Base-by-base conservation (phyloP, 1,140 invertebrate genomes). In the Drosophila lacteicornis region DNA sequence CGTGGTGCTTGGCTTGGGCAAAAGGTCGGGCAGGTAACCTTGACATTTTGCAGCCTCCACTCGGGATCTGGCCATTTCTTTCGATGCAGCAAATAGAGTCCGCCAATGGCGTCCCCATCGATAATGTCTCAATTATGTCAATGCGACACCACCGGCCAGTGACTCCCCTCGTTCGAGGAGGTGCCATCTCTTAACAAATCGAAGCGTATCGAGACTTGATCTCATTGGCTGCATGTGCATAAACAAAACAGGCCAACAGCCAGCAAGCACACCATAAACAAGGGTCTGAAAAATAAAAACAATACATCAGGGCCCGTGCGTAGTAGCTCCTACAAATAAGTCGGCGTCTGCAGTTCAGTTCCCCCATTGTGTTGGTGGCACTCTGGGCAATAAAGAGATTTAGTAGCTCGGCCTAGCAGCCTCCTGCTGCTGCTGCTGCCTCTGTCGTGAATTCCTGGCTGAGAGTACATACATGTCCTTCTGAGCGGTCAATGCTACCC, bases 121-220 rank as follows among this genome's bases (percentile, higher is more conserved):
- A 70, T 84, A 86, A 90, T 90, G 85, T 90, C 86, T 91, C 85
- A 90, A 90, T 90, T 90, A 90, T 91, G 85, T 90, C 85, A 90
- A 75, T 38, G 61, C 68, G 53, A 81, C 61, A 76, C 62, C 43
- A 49, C 33, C 42, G 5, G 12, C 17, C 33, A 53, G 19, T 13
- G 22, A 45, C 33, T 60, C 40, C n/a, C 13, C 51, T 45, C 46
- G 30, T 8, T 53, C 33, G 38, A 11, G 43, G 43, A 73, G 69
- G 70, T 74, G 70, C 70, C 70, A 74, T 74, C 56, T 74, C 70
- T 74, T 74, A 74, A 74, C 70, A 74, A 74, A 74, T 74, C 70
- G 70, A 73, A 74, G 45, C 78, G 79, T 58, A 80, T 78, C 74
- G 69, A 59, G 33, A 74, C 69, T 66, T 43, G 76, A 71, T 57